Percentiles rank a stretch among this genome's conserved stretches.
Conservation (phyloP, 1,140 invertebrate species). For the Teleogryllus occipitalis region DNA sequence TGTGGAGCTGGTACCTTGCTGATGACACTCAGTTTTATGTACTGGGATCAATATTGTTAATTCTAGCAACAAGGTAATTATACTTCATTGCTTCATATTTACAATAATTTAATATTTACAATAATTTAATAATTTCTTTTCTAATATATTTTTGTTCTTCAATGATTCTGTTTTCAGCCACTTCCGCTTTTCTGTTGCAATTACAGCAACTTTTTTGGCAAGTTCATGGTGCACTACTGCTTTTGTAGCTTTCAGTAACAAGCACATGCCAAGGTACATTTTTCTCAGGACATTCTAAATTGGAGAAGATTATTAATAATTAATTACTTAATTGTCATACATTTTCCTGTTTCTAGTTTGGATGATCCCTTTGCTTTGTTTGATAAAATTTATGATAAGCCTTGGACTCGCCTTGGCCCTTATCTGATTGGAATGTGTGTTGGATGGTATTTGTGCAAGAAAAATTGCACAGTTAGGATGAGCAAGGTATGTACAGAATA, state of each 20-base stretch:
- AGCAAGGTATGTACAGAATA: constrained; percentile 46
- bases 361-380: constrained; percentile 75
- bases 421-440: constrained; percentile 76
- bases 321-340: too few relatives aligned
- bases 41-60: constrained; percentile 65
- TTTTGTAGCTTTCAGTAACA: constrained; percentile 67
- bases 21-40: constrained; percentile 80
- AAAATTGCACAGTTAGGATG: constrained; percentile 68
- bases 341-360: constrained; percentile 37
- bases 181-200: constrained; percentile 58
- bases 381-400: constrained; percentile 82
- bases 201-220: constrained; percentile 53
- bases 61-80: constrained; percentile 50
- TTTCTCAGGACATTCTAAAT: neutral
- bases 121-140: neutral
- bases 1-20: constrained; percentile 84
- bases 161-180: constrained; percentile 44
- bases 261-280: constrained; percentile 55
- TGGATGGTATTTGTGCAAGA: constrained; percentile 74
- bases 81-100: neutral
- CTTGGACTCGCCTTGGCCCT: constrained; percentile 72
- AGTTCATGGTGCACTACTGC: constrained; percentile 71
- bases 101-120: neutral
- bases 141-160: constrained; percentile 16
- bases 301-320: neutral